A percentile compares a stretch with the other conserved stretches of the same genome.
These are phyloP conservation scores for Potamarius usumacintae DNA, from an alignment of 2,113 vertebrate species.

Conservation along the genomic window DNA sequence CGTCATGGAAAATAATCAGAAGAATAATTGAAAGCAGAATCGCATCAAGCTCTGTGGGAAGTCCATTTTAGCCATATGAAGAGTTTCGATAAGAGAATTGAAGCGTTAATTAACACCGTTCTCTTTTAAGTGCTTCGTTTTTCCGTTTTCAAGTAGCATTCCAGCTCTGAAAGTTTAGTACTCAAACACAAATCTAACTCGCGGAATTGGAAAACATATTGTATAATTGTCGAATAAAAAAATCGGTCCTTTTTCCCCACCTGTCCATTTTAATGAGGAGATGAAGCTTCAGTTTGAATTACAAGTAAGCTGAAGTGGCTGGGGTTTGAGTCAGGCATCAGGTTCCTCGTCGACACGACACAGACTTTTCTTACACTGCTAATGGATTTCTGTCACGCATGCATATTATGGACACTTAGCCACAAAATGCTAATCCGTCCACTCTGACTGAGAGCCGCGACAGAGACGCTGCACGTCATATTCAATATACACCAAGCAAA, in stretches of 20 bases:
- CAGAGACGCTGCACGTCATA: not conserved
- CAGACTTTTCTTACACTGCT: slow-evolving; percentile 23
- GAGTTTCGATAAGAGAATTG: not conserved
- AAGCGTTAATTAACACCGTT: not conserved
- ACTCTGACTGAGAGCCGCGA: slow-evolving; percentile 16
- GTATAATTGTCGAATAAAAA: slow-evolving; percentile 12
- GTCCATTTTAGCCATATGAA: not conserved
- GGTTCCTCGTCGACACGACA: slow-evolving; percentile 27
- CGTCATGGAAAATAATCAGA: not conserved
- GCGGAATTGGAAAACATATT: too few species aligned
- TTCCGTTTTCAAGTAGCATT: not conserved
- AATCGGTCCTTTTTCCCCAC: not conserved
- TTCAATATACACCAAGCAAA: not conserved
- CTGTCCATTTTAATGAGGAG: slow-evolving; percentile 35
- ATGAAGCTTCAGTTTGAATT: slow-evolving; percentile 38
- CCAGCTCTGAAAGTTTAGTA: not conserved
- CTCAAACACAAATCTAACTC: not conserved
- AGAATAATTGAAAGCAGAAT: not conserved
- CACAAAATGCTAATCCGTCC: slow-evolving; percentile 39
- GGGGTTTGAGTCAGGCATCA: slow-evolving; percentile 36
- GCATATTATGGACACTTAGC: slow-evolving; percentile 37
- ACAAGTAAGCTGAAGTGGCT: slow-evolving; percentile 40
- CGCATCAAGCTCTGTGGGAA: not conserved
- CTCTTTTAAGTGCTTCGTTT: not conserved
- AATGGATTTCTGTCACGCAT: slow-evolving; percentile 40